Evolutionary conservation across 2,797 vertebrate genomes (phyloP).

Genomic region (Xiphophorus birchmanni): DNA sequence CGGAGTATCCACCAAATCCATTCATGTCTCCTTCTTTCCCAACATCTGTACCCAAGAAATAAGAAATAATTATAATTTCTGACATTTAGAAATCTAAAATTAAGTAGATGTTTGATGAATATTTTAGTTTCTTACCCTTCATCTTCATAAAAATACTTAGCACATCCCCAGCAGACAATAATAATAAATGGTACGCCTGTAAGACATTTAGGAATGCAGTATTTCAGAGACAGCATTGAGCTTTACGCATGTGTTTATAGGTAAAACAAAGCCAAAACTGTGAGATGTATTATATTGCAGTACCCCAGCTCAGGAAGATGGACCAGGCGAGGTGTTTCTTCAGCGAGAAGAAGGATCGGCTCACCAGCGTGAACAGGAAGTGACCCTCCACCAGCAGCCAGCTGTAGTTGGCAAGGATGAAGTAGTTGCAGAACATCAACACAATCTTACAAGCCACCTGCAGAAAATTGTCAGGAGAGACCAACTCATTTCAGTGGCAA

Average conservation of each 20-base stretch:
- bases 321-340: slow-evolving; percentile 88
- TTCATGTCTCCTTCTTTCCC: slow-evolving; percentile 87
- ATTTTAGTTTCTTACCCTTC: slow-evolving; percentile 80
- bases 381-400: slow-evolving; percentile 94
- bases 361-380: slow-evolving; percentile 92
- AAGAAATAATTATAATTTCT: background rate
- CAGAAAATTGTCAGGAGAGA: background rate
- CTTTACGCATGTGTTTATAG: background rate
- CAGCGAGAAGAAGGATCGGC: slow-evolving; percentile 90
- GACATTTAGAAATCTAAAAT: background rate
- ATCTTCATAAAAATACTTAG: slow-evolving; percentile 89
- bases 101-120: background rate
- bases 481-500: background rate
- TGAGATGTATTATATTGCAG: background rate
- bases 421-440: slow-evolving; percentile 92
- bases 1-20: slow-evolving; percentile 94
- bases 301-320: slow-evolving; percentile 92
- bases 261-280: background rate
- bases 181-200: slow-evolving; percentile 85
- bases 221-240: background rate
- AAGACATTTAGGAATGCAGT: background rate
- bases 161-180: slow-evolving; percentile 85
- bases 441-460: slow-evolving; percentile 90
- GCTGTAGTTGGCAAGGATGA: slow-evolving; percentile 94
- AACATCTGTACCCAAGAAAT: slow-evolving; percentile 83